phyloP scores from a whole-genome alignment of 2,113 vertebrate species.

The Protobothrops flavoviridis region DNA sequence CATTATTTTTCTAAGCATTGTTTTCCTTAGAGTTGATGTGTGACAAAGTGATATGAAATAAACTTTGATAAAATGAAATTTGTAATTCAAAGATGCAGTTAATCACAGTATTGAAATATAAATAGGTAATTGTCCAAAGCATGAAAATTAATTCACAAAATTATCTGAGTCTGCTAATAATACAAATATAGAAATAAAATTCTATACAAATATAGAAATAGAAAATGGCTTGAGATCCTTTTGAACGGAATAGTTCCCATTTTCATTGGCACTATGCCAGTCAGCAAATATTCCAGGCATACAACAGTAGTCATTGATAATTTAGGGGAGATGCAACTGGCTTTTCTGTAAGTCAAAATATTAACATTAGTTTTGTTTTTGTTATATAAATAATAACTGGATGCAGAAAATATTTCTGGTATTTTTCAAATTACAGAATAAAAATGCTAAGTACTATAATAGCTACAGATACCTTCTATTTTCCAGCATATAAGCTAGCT shows the following conservation, averaged over 20 bases:
- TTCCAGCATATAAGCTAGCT: not conserved
- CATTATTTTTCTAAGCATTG: not conserved
- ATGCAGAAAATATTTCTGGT: not conserved
- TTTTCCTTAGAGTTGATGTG: not conserved
- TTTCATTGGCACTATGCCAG: not conserved
- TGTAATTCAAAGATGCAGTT: not conserved
- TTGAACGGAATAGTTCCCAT: not conserved
- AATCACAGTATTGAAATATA: not conserved
- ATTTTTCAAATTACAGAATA: not conserved
- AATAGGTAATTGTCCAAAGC: not conserved
- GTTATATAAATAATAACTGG: not conserved
- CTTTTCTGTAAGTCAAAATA: not conserved
- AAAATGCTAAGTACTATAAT: not conserved
- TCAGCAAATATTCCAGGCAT: not conserved
- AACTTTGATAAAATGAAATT: not conserved
- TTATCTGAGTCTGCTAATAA: not conserved
- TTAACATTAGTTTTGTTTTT: not conserved
- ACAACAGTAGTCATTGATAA: not conserved
- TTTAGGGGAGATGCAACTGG: not conserved
- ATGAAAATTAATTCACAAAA: not conserved
- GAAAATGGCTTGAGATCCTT: not conserved
- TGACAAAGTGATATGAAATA: not conserved
- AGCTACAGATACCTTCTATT: not conserved
- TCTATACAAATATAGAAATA: not conserved
- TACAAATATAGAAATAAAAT: not conserved